Percentiles rank a stretch among this genome's conserved stretches.
Conservation (phyloP, 2,797 vertebrate genomes). For the Trachops cirrhosus region DNA sequence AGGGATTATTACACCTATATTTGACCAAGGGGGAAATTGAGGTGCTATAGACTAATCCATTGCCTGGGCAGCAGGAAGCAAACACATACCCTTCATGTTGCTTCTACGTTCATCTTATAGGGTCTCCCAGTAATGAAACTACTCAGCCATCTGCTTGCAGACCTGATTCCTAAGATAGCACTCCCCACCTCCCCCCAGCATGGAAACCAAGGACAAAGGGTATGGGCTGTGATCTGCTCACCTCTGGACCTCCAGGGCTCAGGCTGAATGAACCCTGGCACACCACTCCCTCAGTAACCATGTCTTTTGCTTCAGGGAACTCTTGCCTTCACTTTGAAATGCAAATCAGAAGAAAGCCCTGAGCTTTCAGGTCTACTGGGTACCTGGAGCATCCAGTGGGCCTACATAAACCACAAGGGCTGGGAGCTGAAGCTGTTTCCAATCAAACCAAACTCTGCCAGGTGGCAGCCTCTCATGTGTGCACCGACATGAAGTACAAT, state of each 20-base stretch:
- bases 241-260: neutral
- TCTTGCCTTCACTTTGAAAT: neutral
- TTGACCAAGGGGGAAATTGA: neutral
- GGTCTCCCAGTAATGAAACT: too few relatives aligned
- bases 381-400: neutral
- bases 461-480: neutral
- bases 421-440: neutral
- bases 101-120: fast-evolving
- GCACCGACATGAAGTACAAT: fast-evolving
- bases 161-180: neutral
- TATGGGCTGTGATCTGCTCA: neutral
- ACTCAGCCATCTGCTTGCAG: neutral
- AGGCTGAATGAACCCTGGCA: neutral
- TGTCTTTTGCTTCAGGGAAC: neutral
- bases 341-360: neutral
- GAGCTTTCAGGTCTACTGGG: neutral
- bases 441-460: neutral
- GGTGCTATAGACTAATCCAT: neutral
- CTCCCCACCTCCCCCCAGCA: neutral
- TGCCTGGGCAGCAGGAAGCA: neutral
- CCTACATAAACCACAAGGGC: neutral
- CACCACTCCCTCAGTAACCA: fast-evolving
- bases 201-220: neutral
- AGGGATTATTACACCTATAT: neutral
- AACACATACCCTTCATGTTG: neutral